These are phyloP conservation scores for Phaenicophaeus curvirostris DNA, from an alignment of 2,797 vertebrate genomes.

Conservation along the genomic window DNA sequence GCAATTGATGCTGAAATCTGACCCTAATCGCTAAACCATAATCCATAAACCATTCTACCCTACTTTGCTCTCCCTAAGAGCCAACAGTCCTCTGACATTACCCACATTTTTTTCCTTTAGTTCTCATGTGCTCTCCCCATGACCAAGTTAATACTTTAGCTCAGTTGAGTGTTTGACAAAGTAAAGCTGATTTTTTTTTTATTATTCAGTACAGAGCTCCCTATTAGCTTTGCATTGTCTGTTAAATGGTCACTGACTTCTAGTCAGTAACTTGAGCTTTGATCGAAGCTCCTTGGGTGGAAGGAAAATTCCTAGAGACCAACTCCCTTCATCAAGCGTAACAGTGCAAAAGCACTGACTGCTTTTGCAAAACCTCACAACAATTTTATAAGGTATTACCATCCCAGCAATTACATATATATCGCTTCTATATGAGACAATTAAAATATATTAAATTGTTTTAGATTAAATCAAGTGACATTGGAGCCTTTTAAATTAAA, in stretches of 20 bases:
- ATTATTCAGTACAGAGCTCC: background rate
- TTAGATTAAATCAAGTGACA: background rate
- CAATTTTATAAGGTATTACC: background rate
- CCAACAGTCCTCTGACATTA: background rate
- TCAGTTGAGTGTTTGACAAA: background rate
- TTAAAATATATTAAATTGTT: background rate
- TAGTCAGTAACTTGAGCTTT: background rate
- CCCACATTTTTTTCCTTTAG: background rate
- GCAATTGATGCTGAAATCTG: background rate
- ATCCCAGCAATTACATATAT: background rate
- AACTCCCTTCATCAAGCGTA: background rate
- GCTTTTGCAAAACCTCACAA: background rate
- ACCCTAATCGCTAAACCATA: background rate
- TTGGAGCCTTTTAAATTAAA: background rate
- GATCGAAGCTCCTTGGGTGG: background rate
- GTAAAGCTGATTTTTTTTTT: background rate
- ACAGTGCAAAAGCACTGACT: background rate
- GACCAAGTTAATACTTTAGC: background rate
- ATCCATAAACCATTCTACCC: background rate
- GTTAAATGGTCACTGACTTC: background rate
- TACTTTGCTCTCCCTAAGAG: background rate
- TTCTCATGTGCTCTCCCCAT: rapidly evolving
- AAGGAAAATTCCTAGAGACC: background rate
- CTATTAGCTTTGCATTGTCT: background rate
- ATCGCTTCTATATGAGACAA: background rate